A percentile compares a stretch with the other conserved stretches of the same genome.
These are phyloP conservation scores for Tethea ocularis DNA, from an alignment of 2,888 invertebrate genomes.

Conservation along the genomic window DNA sequence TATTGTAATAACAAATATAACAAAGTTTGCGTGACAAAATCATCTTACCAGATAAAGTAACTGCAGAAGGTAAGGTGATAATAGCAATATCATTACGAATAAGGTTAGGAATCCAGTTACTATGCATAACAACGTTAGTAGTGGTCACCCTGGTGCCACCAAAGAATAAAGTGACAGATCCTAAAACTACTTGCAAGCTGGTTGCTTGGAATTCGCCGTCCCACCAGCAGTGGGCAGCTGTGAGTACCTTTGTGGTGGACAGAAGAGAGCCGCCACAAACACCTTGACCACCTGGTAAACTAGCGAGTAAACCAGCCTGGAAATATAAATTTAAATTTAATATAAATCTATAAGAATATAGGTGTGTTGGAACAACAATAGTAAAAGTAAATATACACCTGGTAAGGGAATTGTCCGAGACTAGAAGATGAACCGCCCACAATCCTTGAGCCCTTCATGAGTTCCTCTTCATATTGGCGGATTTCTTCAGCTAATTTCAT, in stretches of 20 bases:
- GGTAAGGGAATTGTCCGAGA: conserved; percentile 6
- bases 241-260: conserved; percentile 37
- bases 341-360: no score
- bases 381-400: background rate
- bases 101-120: conserved; percentile 32
- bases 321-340: no score
- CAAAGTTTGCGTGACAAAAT: background rate
- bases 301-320: background rate
- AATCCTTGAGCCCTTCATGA: background rate
- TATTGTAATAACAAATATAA: no score
- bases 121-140: conserved; percentile 38
- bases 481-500: conserved; percentile 6
- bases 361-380: no score
- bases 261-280: conserved; percentile 44
- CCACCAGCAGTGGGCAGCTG: conserved; percentile 54
- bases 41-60: conserved; percentile 36
- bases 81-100: conserved; percentile 42
- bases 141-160: conserved; percentile 44
- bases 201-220: conserved; percentile 38
- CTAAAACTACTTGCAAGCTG: conserved; percentile 42
- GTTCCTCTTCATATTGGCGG: conserved; percentile 5
- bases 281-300: conserved; percentile 1
- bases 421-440: conserved; percentile 5
- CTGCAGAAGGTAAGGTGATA: conserved; percentile 32
- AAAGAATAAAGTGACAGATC: conserved; percentile 40